Percentiles rank a stretch among this genome's conserved stretches.
These are phyloP conservation scores for Cyrtorhinus lividipennis DNA, from an alignment of 1,140 invertebrate species.

Conservation along the genomic window DNA sequence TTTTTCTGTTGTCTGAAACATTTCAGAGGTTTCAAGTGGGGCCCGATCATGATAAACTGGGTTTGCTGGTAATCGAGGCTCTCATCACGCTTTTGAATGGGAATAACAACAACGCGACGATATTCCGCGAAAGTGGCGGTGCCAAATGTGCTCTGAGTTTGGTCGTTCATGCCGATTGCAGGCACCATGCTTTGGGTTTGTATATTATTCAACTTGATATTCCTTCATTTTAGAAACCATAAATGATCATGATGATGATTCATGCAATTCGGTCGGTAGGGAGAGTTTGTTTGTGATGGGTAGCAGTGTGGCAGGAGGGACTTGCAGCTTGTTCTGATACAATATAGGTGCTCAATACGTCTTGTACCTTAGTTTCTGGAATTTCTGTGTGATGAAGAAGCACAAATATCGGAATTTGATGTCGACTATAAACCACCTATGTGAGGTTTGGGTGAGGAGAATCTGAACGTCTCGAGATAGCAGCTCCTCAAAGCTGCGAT, in stretches of 20 bases:
- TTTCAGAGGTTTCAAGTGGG: slow-evolving; percentile 39
- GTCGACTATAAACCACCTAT: too few species aligned
- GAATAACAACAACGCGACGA: slow-evolving; percentile 76
- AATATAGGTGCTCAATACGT: too few species aligned
- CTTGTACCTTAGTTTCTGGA: too few species aligned
- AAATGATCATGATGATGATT: not conserved
- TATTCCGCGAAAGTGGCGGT: slow-evolving; percentile 84
- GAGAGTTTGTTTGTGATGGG: too few species aligned
- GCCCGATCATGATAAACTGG: slow-evolving; percentile 57
- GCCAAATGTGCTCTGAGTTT: slow-evolving; percentile 81
- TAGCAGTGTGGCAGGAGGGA: too few species aligned
- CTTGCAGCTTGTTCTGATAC: too few species aligned
- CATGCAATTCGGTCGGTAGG: too few species aligned
- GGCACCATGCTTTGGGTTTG: slow-evolving; percentile 57
- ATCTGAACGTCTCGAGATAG: too few species aligned
- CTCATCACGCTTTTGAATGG: slow-evolving; percentile 61
- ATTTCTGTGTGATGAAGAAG: too few species aligned
- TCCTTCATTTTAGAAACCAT: not conserved
- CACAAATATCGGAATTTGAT: too few species aligned
- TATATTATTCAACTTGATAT: slow-evolving; percentile 11
- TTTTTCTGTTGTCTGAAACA: not conserved
- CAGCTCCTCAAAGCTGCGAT: too few species aligned
- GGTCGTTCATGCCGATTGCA: slow-evolving; percentile 70
- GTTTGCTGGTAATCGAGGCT: slow-evolving; percentile 72
- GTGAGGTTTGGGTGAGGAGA: too few species aligned